A percentile compares a stretch with the other conserved stretches of the same genome.
These are phyloP conservation scores for Epinephelus lanceolatus DNA, from an alignment of 2,113 vertebrate genomes.

Conservation along the genomic window DNA sequence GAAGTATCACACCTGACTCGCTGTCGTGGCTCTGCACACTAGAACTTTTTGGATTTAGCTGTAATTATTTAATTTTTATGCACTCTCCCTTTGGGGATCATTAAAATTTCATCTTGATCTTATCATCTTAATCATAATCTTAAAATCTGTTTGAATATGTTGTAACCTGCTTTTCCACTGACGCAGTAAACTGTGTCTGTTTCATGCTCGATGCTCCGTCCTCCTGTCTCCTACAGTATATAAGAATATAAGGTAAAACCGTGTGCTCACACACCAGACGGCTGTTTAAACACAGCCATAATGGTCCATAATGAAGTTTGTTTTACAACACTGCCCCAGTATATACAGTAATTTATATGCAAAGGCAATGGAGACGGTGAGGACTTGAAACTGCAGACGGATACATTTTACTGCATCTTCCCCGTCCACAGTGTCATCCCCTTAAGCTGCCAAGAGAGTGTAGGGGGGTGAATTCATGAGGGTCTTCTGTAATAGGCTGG, in stretches of 20 bases:
- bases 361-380: slow-evolving; percentile 46
- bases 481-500: slow-evolving; percentile 78
- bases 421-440: slow-evolving; percentile 67
- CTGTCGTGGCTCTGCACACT: background rate
- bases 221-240: slow-evolving; percentile 14
- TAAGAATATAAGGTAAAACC: slow-evolving; percentile 32
- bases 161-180: slow-evolving; percentile 71
- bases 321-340: slow-evolving; percentile 65
- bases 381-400: slow-evolving; percentile 63
- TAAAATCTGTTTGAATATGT: slow-evolving; percentile 63
- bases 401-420: slow-evolving; percentile 63
- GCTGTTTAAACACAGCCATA: slow-evolving; percentile 66
- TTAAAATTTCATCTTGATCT: slow-evolving; percentile 74
- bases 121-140: slow-evolving; percentile 73
- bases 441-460: slow-evolving; percentile 73
- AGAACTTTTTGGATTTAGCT: slow-evolving; percentile 58
- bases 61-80: slow-evolving; percentile 67
- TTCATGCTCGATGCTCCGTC: background rate
- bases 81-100: slow-evolving; percentile 67
- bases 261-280: slow-evolving; percentile 27
- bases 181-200: slow-evolving; percentile 56
- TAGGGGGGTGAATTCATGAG: slow-evolving; percentile 73
- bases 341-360: slow-evolving; percentile 65
- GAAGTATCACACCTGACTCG: slow-evolving; percentile 38
- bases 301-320: slow-evolving; percentile 73